Evolutionary conservation across 2,888 invertebrate genomes (phyloP).

Genomic region (Magallana nippona): DNA sequence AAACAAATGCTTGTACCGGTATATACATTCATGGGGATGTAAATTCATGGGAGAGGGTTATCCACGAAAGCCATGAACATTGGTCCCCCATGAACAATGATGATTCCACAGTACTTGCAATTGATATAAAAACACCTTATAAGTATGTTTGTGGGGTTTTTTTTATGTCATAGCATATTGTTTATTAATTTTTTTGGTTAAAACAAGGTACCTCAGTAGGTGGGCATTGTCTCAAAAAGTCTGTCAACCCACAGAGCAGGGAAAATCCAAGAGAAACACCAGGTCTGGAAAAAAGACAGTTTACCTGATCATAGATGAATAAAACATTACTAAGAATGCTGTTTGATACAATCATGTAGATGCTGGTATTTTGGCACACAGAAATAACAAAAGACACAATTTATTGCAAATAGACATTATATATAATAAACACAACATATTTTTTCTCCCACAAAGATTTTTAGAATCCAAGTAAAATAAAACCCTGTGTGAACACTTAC

Average conservation of each 20-base stretch:
- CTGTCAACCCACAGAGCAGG: conserved; percentile 69
- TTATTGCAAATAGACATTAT: background rate
- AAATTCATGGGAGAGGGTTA: too few species aligned
- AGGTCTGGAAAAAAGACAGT: conserved; percentile 61
- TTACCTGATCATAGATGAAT: background rate
- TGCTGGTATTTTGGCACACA: too few species aligned
- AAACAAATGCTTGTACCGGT: too few species aligned
- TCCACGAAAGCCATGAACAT: too few species aligned
- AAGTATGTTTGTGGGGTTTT: too few species aligned
- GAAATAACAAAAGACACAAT: too few species aligned
- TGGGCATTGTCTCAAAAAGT: conserved; percentile 62
- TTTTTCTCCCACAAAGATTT: background rate
- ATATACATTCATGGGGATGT: too few species aligned
- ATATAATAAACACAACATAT: background rate
- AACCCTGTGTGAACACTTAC: conserved; percentile 53
- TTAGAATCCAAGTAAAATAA: background rate
- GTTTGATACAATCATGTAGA: background rate
- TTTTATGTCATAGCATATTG: too few species aligned
- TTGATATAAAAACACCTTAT: too few species aligned
- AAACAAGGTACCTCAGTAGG: conserved; percentile 67
- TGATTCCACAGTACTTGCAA: too few species aligned
- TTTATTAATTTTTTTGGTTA: too few species aligned
- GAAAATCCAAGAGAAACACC: conserved; percentile 71
- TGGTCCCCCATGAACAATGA: too few species aligned
- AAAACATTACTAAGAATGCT: background rate